Base-by-base conservation (phyloP, 2,888 invertebrate genomes). In the Ophonus ardosiacus region DNA sequence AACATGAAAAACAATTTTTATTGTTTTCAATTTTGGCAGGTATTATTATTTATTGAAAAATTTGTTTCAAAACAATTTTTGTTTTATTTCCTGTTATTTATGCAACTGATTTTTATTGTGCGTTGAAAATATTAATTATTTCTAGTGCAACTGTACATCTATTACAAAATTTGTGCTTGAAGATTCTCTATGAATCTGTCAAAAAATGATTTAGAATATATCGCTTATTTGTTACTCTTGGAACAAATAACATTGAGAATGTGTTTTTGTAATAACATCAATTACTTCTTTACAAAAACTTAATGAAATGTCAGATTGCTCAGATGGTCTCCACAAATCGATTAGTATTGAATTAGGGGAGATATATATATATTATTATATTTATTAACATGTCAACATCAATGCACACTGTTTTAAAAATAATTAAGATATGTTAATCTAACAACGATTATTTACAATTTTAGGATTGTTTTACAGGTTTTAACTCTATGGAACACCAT, bases 401-500 rank as follows among this genome's bases (percentile, higher is more conserved):
- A 51, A 51, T 56, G n/a, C 51, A 56, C 56, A 56, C 56, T 56
- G 1, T 56, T 8, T 5, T 51, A 13, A 51, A 51, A 51, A 59
- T 6, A 59, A 59, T 59, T 59, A 7, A 59, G 17, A 59, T 59
- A 18, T 59, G 59, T 59, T 17, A 59, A 0, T 15, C 7, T 18
- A 59, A 10, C 59, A 15, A 17, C 59, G 18, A 59, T 13, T 59
- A 59, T 15, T 59, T 59, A 51, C 18, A 59, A 59, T 56, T 56
- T 56, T n/a, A 24, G 7, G 7, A 15, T n/a, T 68, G 31, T 38
- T 21, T 68, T 63, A 63, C 5, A 68, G 31, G 68, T 0, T 68
- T 68, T 68, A 24, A 68, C 68, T 68, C 68, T 68, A 38, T 68
- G 15, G 68, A 68, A 68, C 68, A 68, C 68, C 68, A 38, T 68